Evolutionary conservation across 1,140 invertebrate species (phyloP).

Genomic region (Bombus vancouverensis): DNA sequence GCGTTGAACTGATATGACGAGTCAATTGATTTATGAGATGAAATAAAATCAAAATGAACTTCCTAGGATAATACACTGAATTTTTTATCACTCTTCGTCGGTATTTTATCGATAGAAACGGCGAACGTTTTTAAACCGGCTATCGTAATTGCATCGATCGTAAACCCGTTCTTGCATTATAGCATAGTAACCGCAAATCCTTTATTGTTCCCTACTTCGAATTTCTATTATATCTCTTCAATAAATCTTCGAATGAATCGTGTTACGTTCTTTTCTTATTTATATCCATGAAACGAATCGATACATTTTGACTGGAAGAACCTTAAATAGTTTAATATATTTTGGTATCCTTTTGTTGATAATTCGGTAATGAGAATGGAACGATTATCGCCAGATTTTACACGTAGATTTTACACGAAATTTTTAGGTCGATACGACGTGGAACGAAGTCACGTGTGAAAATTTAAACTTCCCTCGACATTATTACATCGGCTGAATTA

Average conservation of each 20-base stretch:
- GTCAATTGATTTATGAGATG: neutral
- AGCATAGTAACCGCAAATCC: too few relatives aligned
- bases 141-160: neutral
- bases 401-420: neutral
- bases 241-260: too few relatives aligned
- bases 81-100: too few relatives aligned
- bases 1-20: neutral
- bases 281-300: too few relatives aligned
- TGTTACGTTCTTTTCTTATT: too few relatives aligned
- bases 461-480: neutral
- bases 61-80: neutral
- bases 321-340: too few relatives aligned
- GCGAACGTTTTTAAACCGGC: neutral
- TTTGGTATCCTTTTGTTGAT: too few relatives aligned
- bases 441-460: neutral
- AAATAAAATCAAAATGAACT: neutral
- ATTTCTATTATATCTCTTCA: too few relatives aligned
- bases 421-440: neutral
- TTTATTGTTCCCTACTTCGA: too few relatives aligned
- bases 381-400: neutral
- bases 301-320: too few relatives aligned
- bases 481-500: constrained; percentile 37
- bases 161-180: too few relatives aligned
- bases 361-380: too few relatives aligned
- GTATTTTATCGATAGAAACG: neutral